Percentiles rank a stretch among this genome's conserved stretches.
Conservation (phyloP, 2,113 vertebrate genomes). For the Macaca nemestrina region DNA sequence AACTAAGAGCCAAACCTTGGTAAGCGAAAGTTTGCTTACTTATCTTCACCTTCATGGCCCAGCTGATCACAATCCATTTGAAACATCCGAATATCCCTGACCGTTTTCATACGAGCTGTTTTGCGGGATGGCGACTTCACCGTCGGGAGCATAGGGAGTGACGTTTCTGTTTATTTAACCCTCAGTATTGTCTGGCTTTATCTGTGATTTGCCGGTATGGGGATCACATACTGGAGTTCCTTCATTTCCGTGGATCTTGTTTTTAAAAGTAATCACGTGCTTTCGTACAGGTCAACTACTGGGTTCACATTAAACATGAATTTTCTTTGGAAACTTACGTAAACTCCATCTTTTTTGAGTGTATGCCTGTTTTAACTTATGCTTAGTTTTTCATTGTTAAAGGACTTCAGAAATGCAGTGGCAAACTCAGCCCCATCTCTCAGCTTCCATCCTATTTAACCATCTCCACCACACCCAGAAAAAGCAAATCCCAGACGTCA, state of each 20-base stretch:
- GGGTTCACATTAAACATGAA: neutral
- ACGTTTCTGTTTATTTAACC: neutral
- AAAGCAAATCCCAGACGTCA: neutral
- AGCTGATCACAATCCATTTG: neutral
- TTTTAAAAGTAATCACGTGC: neutral
- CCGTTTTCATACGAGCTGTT: neutral
- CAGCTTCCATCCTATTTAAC: neutral
- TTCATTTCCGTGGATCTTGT: neutral
- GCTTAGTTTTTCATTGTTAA: neutral
- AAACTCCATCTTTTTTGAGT: neutral
- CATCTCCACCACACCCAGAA: neutral
- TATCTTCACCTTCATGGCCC: conserved; percentile 35
- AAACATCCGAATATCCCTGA: neutral
- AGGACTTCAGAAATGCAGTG: neutral
- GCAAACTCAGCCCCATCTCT: neutral
- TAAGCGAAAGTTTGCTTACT: conserved; percentile 64
- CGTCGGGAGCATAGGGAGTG: neutral
- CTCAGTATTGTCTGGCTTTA: neutral
- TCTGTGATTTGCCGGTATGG: conserved; percentile 41
- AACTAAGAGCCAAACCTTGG: conserved; percentile 60
- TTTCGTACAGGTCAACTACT: neutral
- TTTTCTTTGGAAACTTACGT: neutral
- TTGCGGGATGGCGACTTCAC: neutral
- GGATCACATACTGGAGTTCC: neutral
- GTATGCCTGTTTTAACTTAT: neutral